Evolutionary conservation across 2,797 vertebrate species (phyloP).

Genomic region (Vipera latastei): DNA sequence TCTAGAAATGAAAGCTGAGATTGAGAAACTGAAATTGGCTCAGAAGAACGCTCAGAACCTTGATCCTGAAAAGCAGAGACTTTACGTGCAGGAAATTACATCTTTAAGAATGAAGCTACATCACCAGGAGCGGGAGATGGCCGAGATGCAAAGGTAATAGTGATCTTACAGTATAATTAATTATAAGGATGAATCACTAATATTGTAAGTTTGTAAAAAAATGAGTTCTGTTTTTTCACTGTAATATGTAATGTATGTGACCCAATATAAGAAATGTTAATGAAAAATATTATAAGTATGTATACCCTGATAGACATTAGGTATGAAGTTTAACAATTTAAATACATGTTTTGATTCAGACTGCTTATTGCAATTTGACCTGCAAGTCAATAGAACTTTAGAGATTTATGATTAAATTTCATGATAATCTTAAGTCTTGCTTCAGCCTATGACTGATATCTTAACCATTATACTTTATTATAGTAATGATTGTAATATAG

Average conservation of each 20-base stretch:
- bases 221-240: not conserved
- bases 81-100: slow-evolving; percentile 85
- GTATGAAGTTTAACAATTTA: not conserved
- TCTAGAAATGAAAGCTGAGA: slow-evolving; percentile 92
- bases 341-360: not conserved
- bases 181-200: not conserved
- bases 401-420: not conserved
- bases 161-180: not conserved
- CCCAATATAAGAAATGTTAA: not conserved
- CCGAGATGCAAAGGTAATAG: slow-evolving; percentile 84
- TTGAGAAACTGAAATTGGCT: slow-evolving; percentile 89
- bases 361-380: not conserved
- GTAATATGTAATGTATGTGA: not conserved
- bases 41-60: slow-evolving; percentile 81
- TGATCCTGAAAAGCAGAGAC: slow-evolving; percentile 83
- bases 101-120: slow-evolving; percentile 80
- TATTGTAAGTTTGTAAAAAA: not conserved
- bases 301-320: not conserved
- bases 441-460: no score
- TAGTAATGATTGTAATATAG: not conserved
- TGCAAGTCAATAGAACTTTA: not conserved
- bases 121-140: slow-evolving; percentile 88
- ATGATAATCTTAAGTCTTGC: not conserved
- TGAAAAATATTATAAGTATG: not conserved
- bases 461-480: not conserved